These are phyloP conservation scores for Phoxinus phoxinus DNA, from an alignment of 2,113 vertebrate genomes.

Conservation along the genomic window DNA sequence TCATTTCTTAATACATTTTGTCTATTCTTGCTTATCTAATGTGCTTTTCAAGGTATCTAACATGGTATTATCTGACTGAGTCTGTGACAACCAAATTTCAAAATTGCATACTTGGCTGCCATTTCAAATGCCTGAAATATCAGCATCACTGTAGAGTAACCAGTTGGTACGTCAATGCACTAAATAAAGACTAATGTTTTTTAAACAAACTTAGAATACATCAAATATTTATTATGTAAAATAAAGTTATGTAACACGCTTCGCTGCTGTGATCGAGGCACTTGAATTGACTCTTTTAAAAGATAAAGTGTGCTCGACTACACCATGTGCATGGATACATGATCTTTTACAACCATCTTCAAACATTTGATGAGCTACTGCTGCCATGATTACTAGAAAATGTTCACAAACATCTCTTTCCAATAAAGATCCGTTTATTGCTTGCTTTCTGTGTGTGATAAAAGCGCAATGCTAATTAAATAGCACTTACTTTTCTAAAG, in stretches of 20 bases:
- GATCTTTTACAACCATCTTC: not conserved
- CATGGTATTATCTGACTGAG: not conserved
- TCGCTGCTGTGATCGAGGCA: not conserved
- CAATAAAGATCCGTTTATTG: not conserved
- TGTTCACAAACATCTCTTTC: not conserved
- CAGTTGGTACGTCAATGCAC: not conserved
- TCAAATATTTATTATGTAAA: not conserved
- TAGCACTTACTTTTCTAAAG: not conserved
- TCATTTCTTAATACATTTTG: conserved; percentile 39
- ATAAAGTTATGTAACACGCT: not conserved
- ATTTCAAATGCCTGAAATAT: not conserved
- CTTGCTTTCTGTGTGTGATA: not conserved
- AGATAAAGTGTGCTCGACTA: not conserved
- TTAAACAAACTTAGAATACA: not conserved
- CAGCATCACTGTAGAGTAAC: not conserved
- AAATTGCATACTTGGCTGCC: not conserved
- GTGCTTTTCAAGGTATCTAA: not conserved
- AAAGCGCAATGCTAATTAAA: not conserved
- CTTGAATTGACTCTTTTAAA: not conserved
- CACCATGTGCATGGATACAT: not conserved
- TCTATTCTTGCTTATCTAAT: not conserved
- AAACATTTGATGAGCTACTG: not conserved
- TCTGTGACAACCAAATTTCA: not conserved
- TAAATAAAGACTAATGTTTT: not conserved
- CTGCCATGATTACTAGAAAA: not conserved